Percentiles rank a stretch among this genome's conserved stretches.
Conservation (phyloP, 2,888 invertebrate genomes). For the Ornithoptera priamus region DNA sequence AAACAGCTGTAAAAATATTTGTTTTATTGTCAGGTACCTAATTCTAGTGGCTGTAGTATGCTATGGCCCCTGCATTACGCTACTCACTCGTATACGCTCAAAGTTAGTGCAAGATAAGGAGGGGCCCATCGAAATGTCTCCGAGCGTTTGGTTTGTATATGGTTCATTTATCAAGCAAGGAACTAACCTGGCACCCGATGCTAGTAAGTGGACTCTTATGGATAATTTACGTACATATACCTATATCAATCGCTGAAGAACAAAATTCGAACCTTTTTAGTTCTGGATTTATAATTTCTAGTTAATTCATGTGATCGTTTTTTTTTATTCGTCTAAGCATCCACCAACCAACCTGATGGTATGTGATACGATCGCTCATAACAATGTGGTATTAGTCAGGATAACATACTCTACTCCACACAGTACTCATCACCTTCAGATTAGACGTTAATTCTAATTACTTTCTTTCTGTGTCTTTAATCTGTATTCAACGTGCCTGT, state of each 20-base stretch:
- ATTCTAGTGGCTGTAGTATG: conserved; percentile 85
- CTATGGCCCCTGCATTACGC: conserved; percentile 89
- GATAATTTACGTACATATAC: neutral
- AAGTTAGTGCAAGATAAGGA: conserved; percentile 82
- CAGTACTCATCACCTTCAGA: too few relatives aligned
- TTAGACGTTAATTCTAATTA: too few relatives aligned
- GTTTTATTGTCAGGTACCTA: conserved; percentile 67
- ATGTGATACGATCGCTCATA: too few relatives aligned
- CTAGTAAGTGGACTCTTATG: conserved; percentile 79
- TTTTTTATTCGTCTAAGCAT: too few relatives aligned
- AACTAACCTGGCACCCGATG: conserved; percentile 87
- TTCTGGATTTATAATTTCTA: too few relatives aligned
- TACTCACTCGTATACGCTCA: conserved; percentile 83
- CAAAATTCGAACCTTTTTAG: neutral
- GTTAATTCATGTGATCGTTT: too few relatives aligned
- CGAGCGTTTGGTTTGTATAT: conserved; percentile 93
- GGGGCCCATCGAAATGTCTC: conserved; percentile 80
- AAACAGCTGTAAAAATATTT: neutral
- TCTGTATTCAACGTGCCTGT: too few relatives aligned
- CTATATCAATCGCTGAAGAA: neutral
- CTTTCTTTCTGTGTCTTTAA: too few relatives aligned
- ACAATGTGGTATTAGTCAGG: too few relatives aligned
- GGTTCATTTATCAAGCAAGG: conserved; percentile 94
- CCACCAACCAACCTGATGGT: too few relatives aligned
- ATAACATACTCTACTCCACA: too few relatives aligned